Percentiles rank a stretch among this genome's conserved stretches.
Evolutionary conservation across 2,888 invertebrate species (phyloP).

Genomic region (Sycophila texana): DNA sequence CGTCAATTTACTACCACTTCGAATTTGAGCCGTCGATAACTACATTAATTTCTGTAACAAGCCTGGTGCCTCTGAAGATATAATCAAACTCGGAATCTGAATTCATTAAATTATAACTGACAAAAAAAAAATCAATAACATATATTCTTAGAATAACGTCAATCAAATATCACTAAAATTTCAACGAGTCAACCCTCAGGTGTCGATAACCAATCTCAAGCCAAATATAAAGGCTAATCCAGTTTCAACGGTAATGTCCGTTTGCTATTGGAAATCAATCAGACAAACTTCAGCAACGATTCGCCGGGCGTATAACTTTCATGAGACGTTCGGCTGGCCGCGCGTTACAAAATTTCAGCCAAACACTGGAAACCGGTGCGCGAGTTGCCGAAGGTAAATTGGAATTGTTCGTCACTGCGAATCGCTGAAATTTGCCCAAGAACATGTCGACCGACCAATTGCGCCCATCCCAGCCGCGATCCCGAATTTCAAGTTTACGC

Average conservation of each 20-base stretch:
- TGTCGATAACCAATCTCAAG: too few relatives aligned
- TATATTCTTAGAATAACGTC: too few relatives aligned
- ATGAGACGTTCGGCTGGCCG: slow-evolving; percentile 29
- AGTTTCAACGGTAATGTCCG: too few relatives aligned
- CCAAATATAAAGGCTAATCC: not conserved
- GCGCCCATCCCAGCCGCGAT: not conserved
- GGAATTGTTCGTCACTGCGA: slow-evolving; percentile 53
- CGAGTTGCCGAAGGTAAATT: slow-evolving; percentile 54
- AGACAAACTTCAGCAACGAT: slow-evolving; percentile 11
- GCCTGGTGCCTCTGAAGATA: too few relatives aligned
- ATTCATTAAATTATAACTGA: too few relatives aligned
- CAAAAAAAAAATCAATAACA: too few relatives aligned
- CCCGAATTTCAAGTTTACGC: not conserved
- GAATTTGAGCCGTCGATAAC: too few relatives aligned
- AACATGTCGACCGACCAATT: slow-evolving; percentile 44
- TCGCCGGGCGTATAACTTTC: slow-evolving; percentile 27
- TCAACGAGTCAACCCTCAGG: too few relatives aligned
- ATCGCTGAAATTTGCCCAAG: slow-evolving; percentile 35
- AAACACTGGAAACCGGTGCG: slow-evolving; percentile 1
- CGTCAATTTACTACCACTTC: too few relatives aligned
- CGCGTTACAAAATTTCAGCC: slow-evolving; percentile 43
- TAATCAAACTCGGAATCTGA: too few relatives aligned
- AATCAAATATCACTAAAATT: too few relatives aligned
- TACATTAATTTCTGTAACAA: too few relatives aligned
- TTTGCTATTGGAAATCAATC: slow-evolving; percentile 6